Percentiles rank a stretch among this genome's conserved stretches.
Evolutionary conservation across 1,140 invertebrate species (phyloP).

Genomic region (Dolichoris vasculosae): DNA sequence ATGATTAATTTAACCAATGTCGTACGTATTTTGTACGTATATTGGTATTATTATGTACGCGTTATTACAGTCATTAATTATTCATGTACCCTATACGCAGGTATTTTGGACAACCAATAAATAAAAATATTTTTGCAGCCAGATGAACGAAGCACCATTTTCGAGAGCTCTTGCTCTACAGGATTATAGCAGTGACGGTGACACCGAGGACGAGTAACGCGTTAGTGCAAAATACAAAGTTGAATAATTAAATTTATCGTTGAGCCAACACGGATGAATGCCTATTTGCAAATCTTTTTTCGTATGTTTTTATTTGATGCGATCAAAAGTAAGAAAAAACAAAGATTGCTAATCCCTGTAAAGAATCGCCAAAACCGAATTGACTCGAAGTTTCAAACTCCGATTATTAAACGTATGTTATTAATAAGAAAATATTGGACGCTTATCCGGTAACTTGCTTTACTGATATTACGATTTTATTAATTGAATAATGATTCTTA

Average conservation of each 20-base stretch:
- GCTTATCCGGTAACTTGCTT: conserved; percentile 12
- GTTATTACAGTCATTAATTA: conserved; percentile 25
- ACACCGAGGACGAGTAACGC: conserved; percentile 89
- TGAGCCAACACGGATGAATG: conserved; percentile 42
- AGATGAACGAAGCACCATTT: conserved; percentile 86
- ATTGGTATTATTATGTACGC: neutral
- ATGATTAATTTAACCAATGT: neutral
- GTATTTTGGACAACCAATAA: neutral
- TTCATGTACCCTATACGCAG: conserved; percentile 37
- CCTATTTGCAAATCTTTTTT: conserved; percentile 36
- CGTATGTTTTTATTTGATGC: neutral
- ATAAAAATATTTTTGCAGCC: conserved; percentile 76
- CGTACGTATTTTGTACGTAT: neutral
- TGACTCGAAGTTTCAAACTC: neutral
- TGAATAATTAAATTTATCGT: conserved; percentile 26
- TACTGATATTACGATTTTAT: conserved; percentile 19
- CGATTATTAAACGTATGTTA: conserved; percentile 27
- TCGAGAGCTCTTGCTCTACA: conserved; percentile 79
- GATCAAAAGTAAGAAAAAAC: conserved; percentile 10
- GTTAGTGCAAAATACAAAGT: conserved; percentile 18
- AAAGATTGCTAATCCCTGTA: conserved; percentile 25
- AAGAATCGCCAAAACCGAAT: conserved; percentile 21
- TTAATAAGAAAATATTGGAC: conserved; percentile 19
- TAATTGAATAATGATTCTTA: neutral
- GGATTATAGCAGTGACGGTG: conserved; percentile 91